Conservation (phyloP, 1,140 invertebrate species). For the Liolophura sinensis region DNA sequence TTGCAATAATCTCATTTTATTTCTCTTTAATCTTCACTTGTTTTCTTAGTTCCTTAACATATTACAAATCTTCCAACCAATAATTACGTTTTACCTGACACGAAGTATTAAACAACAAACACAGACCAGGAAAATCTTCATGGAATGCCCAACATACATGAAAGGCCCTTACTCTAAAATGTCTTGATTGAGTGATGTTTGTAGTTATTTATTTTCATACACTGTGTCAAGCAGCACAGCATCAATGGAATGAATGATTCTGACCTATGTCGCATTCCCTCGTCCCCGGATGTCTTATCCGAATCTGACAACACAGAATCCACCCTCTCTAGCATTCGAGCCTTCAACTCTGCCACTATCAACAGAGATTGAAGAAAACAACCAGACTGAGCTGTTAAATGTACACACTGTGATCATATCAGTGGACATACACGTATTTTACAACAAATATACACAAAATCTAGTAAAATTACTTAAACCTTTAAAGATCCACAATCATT, state of each 20-base stretch:
- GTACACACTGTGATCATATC: background rate
- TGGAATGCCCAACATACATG: background rate
- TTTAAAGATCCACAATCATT: no score
- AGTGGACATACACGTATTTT: no score
- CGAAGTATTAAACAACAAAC: background rate
- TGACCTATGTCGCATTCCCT: slow-evolving; percentile 16
- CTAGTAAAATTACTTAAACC: background rate
- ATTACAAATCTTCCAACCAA: no score
- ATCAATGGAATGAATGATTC: background rate
- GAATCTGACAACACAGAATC: slow-evolving; percentile 40
- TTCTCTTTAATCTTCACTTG: no score
- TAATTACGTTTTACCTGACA: background rate
- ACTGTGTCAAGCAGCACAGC: background rate
- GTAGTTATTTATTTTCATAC: slow-evolving; percentile 3
- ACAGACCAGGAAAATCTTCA: background rate
- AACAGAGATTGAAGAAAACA: background rate
- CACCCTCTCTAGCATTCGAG: slow-evolving; percentile 36
- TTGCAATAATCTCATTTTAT: background rate
- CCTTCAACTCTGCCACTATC: slow-evolving; percentile 29
- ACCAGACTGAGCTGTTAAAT: background rate
- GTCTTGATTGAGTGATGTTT: slow-evolving; percentile 21
- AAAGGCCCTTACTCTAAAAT: slow-evolving; percentile 8
- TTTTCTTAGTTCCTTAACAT: no score
- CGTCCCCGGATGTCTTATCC: slow-evolving; percentile 28
- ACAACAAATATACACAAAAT: background rate